A percentile compares a stretch with the other conserved stretches of the same genome.
phyloP scores from a whole-genome alignment of 2,797 vertebrate genomes.

The Chaenodraco wilsoni region DNA sequence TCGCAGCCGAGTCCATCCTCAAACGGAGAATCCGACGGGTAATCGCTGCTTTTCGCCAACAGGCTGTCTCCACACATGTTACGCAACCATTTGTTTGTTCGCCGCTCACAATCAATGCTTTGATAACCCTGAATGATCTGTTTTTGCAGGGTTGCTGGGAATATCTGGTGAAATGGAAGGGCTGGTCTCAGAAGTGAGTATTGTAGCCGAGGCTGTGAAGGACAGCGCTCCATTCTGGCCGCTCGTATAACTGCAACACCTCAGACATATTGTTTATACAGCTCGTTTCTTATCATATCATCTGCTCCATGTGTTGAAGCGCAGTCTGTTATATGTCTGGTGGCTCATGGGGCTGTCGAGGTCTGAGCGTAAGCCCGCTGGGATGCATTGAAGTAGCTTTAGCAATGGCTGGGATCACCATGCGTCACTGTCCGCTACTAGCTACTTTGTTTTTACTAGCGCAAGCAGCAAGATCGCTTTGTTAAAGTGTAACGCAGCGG shows the following conservation, averaged over 20 bases:
- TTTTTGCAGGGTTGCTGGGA: conserved; percentile 95
- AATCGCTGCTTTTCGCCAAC: conserved; percentile 52
- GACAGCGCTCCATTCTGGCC: conserved; percentile 79
- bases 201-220: conserved; percentile 53
- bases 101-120: conserved; percentile 38
- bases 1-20: conserved; percentile 96
- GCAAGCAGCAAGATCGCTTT: conserved; percentile 26
- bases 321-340: neutral
- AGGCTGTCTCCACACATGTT: conserved; percentile 50
- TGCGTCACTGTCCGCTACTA: conserved; percentile 70
- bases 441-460: neutral
- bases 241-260: conserved; percentile 65
- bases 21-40: conserved; percentile 95
- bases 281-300: conserved; percentile 24
- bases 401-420: conserved; percentile 66
- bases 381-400: conserved; percentile 45
- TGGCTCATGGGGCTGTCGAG: neutral
- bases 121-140: conserved; percentile 59
- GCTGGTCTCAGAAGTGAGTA: conserved; percentile 99
- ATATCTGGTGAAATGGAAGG: conserved; percentile 99
- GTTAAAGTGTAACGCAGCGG: conserved; percentile 18
- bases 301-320: neutral
- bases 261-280: conserved; percentile 15
- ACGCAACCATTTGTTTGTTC: conserved; percentile 63
- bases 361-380: conserved; percentile 5